These are phyloP conservation scores for Procavia capensis DNA, from an alignment of 2,113 vertebrate species.

Conservation along the genomic window DNA sequence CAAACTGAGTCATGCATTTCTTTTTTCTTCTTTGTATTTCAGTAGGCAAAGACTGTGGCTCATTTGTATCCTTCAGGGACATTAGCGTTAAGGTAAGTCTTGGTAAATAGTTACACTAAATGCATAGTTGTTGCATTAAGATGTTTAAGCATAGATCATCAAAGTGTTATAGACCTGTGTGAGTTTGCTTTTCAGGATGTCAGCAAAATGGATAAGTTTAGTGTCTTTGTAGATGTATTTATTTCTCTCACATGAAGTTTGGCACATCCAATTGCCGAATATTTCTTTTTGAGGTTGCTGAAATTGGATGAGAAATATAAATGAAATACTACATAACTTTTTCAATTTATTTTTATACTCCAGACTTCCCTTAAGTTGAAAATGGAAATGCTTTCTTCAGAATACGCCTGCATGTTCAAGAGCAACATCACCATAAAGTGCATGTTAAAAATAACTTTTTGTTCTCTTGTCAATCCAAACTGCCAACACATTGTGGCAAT, in stretches of 20 bases:
- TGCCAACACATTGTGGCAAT: constrained; percentile 51
- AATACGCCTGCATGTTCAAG: constrained; percentile 39
- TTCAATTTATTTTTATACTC: constrained; percentile 40
- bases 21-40: neutral
- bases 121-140: neutral
- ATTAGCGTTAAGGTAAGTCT: neutral
- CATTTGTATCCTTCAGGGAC: neutral
- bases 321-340: neutral
- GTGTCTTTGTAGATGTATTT: neutral
- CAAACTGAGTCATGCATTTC: neutral
- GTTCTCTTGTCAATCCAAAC: constrained; percentile 29
- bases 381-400: constrained; percentile 53
- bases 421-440: constrained; percentile 46
- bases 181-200: neutral
- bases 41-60: neutral
- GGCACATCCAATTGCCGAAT: constrained; percentile 8
- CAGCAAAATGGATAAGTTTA: neutral
- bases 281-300: neutral
- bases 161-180: neutral
- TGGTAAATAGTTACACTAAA: neutral
- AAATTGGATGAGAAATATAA: constrained; percentile 32
- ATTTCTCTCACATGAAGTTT: constrained; percentile 12
- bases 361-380: constrained; percentile 38
- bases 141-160: neutral
- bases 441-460: constrained; percentile 57